Conservation (phyloP, 1,140 invertebrate genomes). For the Tetramorium alpestre region DNA sequence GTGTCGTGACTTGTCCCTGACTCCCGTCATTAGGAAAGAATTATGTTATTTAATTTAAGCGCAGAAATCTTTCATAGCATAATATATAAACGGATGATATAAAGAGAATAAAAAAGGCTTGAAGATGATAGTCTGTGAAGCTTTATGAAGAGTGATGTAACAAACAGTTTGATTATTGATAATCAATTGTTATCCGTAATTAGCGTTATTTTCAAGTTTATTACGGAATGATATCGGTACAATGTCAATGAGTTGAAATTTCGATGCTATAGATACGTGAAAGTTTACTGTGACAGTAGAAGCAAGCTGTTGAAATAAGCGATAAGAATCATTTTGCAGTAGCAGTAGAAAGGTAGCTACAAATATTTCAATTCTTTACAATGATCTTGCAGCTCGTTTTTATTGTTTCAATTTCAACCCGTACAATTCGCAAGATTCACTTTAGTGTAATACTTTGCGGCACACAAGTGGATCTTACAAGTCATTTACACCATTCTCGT, state of each 20-base stretch:
- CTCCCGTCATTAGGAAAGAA: neutral
- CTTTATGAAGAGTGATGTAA: neutral
- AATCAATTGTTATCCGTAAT: neutral
- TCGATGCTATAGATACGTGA: slow-evolving; percentile 42
- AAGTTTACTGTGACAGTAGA: neutral
- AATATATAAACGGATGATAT: neutral
- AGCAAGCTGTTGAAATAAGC: neutral
- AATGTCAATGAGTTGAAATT: slow-evolving; percentile 20
- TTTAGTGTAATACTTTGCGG: neutral
- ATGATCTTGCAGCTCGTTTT: neutral
- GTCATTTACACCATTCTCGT: neutral
- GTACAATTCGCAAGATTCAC: neutral
- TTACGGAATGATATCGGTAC: slow-evolving; percentile 2
- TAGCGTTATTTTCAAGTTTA: neutral
- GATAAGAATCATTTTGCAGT: neutral
- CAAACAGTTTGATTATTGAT: neutral
- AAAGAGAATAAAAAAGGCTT: neutral
- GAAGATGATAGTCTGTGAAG: neutral
- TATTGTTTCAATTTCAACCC: neutral
- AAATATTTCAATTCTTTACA: neutral
- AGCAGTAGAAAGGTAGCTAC: neutral
- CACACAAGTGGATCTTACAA: neutral
- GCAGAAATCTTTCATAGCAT: neutral
- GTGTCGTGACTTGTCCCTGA: neutral
- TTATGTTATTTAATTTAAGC: neutral